Conservation (phyloP, 2,888 invertebrate genomes). For the Seira musarum region DNA sequence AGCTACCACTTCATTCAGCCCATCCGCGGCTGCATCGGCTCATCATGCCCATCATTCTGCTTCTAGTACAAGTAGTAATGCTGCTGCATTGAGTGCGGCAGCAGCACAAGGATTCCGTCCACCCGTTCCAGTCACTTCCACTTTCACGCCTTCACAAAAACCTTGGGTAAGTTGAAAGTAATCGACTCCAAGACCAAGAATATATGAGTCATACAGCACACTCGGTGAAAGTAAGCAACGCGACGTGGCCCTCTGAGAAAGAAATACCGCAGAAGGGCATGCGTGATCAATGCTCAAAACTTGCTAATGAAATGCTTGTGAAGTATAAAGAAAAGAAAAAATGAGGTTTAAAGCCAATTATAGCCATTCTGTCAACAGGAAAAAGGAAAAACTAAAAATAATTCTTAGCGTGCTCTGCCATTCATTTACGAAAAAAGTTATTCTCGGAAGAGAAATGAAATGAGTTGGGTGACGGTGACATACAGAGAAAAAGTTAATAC, state of each 20-base stretch:
- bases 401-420: neutral
- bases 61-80: conserved; percentile 51
- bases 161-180: conserved; percentile 62
- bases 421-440: neutral
- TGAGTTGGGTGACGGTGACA: conserved; percentile 1
- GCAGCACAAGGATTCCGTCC: conserved; percentile 61
- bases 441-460: neutral
- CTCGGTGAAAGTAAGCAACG: conserved; percentile 14
- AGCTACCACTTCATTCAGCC: conserved; percentile 57
- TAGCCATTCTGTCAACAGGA: conserved; percentile 5
- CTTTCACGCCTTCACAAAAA: conserved; percentile 65
- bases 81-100: conserved; percentile 44
- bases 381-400: conserved; percentile 1
- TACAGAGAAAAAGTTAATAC: neutral
- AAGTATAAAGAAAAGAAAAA: neutral
- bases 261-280: conserved; percentile 11
- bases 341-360: conserved; percentile 40
- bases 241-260: neutral
- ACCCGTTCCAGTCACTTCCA: conserved; percentile 67
- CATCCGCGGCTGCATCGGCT: conserved; percentile 38
- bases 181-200: neutral
- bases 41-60: conserved; percentile 20
- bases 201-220: conserved; percentile 34
- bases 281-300: neutral
- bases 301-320: conserved; percentile 1